Base-by-base conservation (phyloP, 2,888 invertebrate genomes). In the Dugesia japonica region DNA sequence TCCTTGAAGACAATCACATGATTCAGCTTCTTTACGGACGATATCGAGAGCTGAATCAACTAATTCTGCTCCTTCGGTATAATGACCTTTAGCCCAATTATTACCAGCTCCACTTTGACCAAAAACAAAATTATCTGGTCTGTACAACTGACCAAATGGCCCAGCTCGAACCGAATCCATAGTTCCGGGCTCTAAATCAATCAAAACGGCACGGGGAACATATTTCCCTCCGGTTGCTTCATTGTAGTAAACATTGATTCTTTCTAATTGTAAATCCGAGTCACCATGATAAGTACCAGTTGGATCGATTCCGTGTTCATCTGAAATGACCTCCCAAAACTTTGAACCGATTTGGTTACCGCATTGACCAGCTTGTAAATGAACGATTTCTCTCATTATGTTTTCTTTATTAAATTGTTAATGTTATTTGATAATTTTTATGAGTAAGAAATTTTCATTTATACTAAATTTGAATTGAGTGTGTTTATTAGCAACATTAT, bases 201-300 rank as follows among this genome's bases (percentile, higher is more conserved):
- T n/a, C 56, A 56, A 56, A 4, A 56, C 56, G 1, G 56, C 56
- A 13, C 56, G 56, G 17, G 56, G 56, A 23, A 56, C 56, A n/a
- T 56, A 56, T n/a, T 56, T 56, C 1, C 56, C 56, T 20, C 56
- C 56, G 7, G 56, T 20, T 4, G 56, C 92, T 87, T 92, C 92
- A 87, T 92, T 92, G 87, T 92, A 92, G 85, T 92, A 92, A 75
- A 92, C 92, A 82, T 90, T 90, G 84, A 92, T 90, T 76, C 92
- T 87, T 84, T 92, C 92, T 81, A 92, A 86, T 84, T 79, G 79
- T 20, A 79, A 28, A 77, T 79, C 79, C 26, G 79, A 79, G 42
- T 81, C 80, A 1, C 81, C 81, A 23, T 79, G 78, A 76, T 83
- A 83, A 9, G 79, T 73, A 13, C 83, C 83, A 26, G 81, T 80